Base-by-base conservation (phyloP, 2,888 invertebrate genomes). In the Bibio marci region DNA sequence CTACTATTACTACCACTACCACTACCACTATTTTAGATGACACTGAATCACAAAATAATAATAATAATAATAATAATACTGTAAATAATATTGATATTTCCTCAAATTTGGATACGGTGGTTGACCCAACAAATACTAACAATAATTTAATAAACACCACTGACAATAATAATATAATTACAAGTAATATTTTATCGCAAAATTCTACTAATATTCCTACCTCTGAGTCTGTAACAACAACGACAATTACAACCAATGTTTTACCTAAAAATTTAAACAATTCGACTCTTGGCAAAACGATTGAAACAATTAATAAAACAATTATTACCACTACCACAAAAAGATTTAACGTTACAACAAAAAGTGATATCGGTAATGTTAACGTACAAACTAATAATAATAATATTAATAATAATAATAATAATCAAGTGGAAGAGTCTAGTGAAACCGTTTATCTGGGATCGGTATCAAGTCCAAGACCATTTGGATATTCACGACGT, bases 391-490 rank as follows among this genome's bases (percentile, higher is more conserved):
- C 4, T 22, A 22, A 6, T 14, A 30, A 26, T 37, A 15, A 38
- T 37, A 22, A 22, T 22, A 22, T 6, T 22, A 22, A 6, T 14
- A 30, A 26, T 37, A 15, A 38, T 37, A 37, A 38, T 35, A 34
- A 22, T 32, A 30, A 39, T 33, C 32, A 40, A 38, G 33, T 35
- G 13, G 38, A 35, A 42, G 11, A 41, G 43, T 18, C 43, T 41
- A 43, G 47, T 43, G 50, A 50, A 41, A 28, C 36, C 26, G 39
- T 31, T 44, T 52, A 49, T 51, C 56, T 53, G 43, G 52, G 60
- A 38, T 52, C 57, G 38, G 59, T 67, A 44, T 63, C 66, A 47
- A 67, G 66, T 55, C 66, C 67, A 45, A 57, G 68, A 54, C 67
- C 67, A 17, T 69, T 68, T 51, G 64, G 66, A 51, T 67, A 61